Evolutionary conservation across 2,113 vertebrate species (phyloP).

Genomic region (Ailurus styani): DNA sequence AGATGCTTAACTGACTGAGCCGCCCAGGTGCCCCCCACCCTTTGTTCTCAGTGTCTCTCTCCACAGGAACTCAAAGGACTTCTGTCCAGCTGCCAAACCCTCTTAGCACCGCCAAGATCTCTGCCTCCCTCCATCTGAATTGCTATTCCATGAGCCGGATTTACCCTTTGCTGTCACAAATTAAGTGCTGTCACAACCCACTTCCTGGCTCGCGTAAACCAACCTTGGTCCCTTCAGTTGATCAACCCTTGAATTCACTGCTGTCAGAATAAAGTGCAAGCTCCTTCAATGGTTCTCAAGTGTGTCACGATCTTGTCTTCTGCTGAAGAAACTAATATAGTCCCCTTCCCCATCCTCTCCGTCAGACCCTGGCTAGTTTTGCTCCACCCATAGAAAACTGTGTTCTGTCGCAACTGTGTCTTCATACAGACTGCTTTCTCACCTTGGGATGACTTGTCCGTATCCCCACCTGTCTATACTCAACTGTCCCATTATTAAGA

Average conservation of each 20-base stretch:
- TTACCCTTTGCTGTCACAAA: too few species aligned
- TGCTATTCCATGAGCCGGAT: too few species aligned
- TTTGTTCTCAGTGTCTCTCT: not conserved
- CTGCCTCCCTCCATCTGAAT: not conserved
- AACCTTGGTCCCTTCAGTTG: not conserved
- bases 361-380: not conserved
- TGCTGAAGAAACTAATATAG: not conserved
- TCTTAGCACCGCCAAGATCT: not conserved
- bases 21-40: too few species aligned
- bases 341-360: not conserved
- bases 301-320: too few species aligned
- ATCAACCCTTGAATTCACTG: not conserved
- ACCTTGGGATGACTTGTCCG: not conserved
- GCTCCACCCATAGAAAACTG: fast-evolving
- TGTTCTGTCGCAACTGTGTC: not conserved
- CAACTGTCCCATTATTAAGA: not conserved
- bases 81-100: not conserved
- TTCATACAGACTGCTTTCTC: not conserved
- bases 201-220: not conserved
- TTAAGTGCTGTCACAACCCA: not conserved
- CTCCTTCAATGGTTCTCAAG: not conserved
- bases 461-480: too few species aligned
- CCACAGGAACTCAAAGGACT: too few species aligned
- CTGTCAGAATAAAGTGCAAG: not conserved
- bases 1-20: not conserved